phyloP scores from a whole-genome alignment of 1,140 invertebrate genomes.

The Aphidius gifuensis region DNA sequence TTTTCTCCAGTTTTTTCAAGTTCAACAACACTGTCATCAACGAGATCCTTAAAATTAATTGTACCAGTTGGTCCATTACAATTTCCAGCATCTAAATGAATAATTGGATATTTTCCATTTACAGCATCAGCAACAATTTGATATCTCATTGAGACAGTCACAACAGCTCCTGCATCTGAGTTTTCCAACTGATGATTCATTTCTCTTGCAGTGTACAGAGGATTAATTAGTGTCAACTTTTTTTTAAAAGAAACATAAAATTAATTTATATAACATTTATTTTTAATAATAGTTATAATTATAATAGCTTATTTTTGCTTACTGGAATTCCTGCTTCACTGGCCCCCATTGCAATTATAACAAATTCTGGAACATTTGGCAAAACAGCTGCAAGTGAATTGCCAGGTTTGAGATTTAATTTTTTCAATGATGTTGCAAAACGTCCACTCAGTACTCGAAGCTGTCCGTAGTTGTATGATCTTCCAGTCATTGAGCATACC shows the following conservation, averaged over 20 bases:
- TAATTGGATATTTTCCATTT: conserved; percentile 58
- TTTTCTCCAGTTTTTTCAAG: conserved; percentile 43
- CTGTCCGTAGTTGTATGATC: conserved; percentile 65
- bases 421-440: conserved; percentile 64
- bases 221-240: conserved; percentile 1
- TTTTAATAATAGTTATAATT: too few relatives aligned
- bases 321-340: conserved; percentile 66
- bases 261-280: too few relatives aligned
- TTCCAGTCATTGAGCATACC: conserved; percentile 65
- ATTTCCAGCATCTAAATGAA: conserved; percentile 37
- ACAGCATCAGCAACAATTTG: conserved; percentile 47
- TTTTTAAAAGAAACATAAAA: too few relatives aligned
- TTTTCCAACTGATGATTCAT: neutral
- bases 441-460: conserved; percentile 59
- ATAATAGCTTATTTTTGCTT: neutral
- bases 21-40: conserved; percentile 26
- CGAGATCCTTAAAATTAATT: conserved; percentile 53
- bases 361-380: conserved; percentile 73
- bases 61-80: conserved; percentile 39
- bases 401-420: conserved; percentile 62
- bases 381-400: conserved; percentile 67
- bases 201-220: neutral
- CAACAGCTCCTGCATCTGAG: neutral
- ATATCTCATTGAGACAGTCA: conserved; percentile 50
- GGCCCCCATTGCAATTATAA: conserved; percentile 62